Conservation (phyloP, 2,797 vertebrate species). For the Enteromius fasciolatus region DNA sequence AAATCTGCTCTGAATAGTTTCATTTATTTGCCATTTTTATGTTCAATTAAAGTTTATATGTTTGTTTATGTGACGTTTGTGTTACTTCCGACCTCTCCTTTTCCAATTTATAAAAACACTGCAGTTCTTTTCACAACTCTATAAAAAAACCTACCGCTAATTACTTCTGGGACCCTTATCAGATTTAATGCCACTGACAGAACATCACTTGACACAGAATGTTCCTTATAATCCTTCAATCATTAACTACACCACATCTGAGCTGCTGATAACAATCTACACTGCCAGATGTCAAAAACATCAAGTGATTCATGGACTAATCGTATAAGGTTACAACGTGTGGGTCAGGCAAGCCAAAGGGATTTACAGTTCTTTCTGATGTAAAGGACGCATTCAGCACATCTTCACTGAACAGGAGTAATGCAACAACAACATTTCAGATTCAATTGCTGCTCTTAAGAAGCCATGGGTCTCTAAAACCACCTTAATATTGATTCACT, state of each 20-base stretch:
- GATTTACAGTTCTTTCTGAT: constrained; percentile 4
- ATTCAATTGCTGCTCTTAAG: background rate
- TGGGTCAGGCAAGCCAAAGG: constrained; percentile 1
- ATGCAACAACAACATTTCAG: background rate
- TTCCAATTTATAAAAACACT: background rate
- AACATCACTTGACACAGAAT: constrained; percentile 24
- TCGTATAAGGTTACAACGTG: background rate
- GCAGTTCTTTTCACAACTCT: background rate
- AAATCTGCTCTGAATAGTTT: background rate
- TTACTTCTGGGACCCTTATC: constrained; percentile 20
- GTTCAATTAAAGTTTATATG: constrained; percentile 7
- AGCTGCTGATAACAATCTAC: constrained; percentile 24
- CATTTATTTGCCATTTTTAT: background rate
- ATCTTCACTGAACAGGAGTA: background rate
- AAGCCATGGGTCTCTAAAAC: constrained; percentile 9
- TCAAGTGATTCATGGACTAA: constrained; percentile 8
- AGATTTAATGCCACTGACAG: constrained; percentile 13
- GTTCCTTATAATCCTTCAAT: constrained; percentile 15
- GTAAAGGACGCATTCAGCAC: constrained; percentile 1
- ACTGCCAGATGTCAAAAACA: constrained; percentile 35
- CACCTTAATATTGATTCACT: background rate
- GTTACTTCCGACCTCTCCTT: background rate
- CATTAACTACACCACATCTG: constrained; percentile 37
- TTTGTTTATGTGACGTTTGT: background rate
- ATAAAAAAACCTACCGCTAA: background rate